Base-by-base conservation (phyloP, 2,888 invertebrate species). In the Acleris literana region DNA sequence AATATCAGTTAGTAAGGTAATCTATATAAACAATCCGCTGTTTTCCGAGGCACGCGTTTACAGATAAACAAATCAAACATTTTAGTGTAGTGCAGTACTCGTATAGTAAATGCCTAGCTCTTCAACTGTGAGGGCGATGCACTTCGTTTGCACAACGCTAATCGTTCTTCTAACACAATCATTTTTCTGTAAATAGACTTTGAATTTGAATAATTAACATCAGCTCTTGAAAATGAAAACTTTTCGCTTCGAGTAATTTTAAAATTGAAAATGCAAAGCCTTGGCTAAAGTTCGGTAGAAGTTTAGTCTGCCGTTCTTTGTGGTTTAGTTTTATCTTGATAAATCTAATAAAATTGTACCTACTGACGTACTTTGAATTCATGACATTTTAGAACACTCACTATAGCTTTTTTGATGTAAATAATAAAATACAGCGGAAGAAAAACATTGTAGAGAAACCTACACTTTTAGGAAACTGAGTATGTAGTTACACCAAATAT, bases 11-110 rank as follows among this genome's bases (percentile, higher is more conserved):
- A 20, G 20, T 29, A 48, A 59, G 48, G 51, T 65, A 61, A 76
- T 77, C 73, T 69, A 71, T 68, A 73, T 76, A 76, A 78, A 79
- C 73, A 78, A 73, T 74, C 71, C 60, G 66, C 68, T 57, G 65
- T 68, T 69, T 68, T 67, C 71, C 54, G 67, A 71, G 68, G 68
- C 69, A 64, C 46, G 64, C 48, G 18, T n/a, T 25, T 22, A 5
- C 43, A 60, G 64, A 59, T 67, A 63, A 70, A 70, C 72, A 64
- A 69, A 65, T 64, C 56, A 64, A 58, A 64, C 54, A 53, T 58
- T 58, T 64, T 39, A 46, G 20, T 49, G 17, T 13, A 46, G 11
- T n/a, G 2, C 57, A 55, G 39, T 20, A 9, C 39, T 13, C 11
- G 18, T 33, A 39, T 20, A 20, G 22, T 25, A 51, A 20, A 22